Evolutionary conservation across 2,113 vertebrate genomes (phyloP).

Genomic region (Otus sunia): DNA sequence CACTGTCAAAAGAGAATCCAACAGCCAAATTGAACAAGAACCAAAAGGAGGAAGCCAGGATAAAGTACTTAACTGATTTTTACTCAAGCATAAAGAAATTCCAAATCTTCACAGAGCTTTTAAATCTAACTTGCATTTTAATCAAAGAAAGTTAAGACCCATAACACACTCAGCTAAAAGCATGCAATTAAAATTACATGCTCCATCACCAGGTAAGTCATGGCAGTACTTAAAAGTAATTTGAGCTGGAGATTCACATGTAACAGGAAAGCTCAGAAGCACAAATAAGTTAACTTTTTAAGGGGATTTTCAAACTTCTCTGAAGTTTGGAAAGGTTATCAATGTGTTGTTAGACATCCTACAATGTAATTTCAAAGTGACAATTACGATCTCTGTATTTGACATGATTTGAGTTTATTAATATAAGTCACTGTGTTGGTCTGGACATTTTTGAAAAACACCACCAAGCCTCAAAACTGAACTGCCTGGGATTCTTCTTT

Average conservation of each 20-base stretch:
- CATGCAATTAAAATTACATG: not conserved
- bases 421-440: not conserved
- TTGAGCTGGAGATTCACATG: not conserved
- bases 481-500: not conserved
- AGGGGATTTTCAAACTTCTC: not conserved
- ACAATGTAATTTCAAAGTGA: not conserved
- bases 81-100: not conserved
- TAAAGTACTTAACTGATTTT: not conserved
- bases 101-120: not conserved
- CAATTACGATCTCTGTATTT: not conserved
- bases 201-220: not conserved
- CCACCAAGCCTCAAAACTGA: not conserved
- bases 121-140: not conserved
- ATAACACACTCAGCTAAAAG: not conserved
- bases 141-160: not conserved
- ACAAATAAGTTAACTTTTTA: not conserved
- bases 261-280: not conserved
- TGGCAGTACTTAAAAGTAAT: not conserved
- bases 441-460: not conserved
- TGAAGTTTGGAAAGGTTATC: not conserved
- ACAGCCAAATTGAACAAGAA: not conserved
- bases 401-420: not conserved
- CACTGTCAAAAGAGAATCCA: conserved; percentile 80
- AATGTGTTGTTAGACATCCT: not conserved
- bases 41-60: not conserved